Evolutionary conservation across 2,113 vertebrate genomes (phyloP).

Genomic region (Dinomys branickii): DNA sequence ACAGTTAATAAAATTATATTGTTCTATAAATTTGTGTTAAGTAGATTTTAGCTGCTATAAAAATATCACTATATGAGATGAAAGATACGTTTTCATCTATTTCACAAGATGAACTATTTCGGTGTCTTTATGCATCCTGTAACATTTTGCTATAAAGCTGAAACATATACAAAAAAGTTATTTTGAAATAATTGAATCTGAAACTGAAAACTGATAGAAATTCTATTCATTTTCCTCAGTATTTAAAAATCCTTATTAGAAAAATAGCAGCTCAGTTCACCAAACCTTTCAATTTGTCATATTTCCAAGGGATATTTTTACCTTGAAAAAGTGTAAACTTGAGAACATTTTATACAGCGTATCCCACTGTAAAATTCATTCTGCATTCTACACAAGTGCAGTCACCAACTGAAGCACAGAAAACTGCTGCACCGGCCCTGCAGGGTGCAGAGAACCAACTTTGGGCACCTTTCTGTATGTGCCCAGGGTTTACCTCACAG

Average conservation of each 20-base stretch:
- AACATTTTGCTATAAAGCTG: background rate
- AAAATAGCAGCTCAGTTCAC: constrained; percentile 7
- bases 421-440: constrained; percentile 33
- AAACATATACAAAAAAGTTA: background rate
- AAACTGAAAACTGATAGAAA: background rate
- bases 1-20: background rate
- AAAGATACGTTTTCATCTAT: background rate
- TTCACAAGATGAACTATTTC: background rate
- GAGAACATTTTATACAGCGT: constrained; percentile 45
- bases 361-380: constrained; percentile 56
- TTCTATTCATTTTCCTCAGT: background rate
- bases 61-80: background rate
- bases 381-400: constrained; percentile 55
- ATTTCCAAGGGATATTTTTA: constrained; percentile 29
- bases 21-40: background rate
- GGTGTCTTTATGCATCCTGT: too few species aligned
- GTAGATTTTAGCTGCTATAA: background rate
- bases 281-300: background rate
- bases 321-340: background rate
- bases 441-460: constrained; percentile 48
- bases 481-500: background rate
- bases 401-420: background rate
- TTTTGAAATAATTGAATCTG: background rate
- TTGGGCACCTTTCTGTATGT: constrained; percentile 17
- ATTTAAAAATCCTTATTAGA: background rate